Evolutionary conservation across 1,140 invertebrate genomes (phyloP).

Genomic region (Drosophila pallidifrons): DNA sequence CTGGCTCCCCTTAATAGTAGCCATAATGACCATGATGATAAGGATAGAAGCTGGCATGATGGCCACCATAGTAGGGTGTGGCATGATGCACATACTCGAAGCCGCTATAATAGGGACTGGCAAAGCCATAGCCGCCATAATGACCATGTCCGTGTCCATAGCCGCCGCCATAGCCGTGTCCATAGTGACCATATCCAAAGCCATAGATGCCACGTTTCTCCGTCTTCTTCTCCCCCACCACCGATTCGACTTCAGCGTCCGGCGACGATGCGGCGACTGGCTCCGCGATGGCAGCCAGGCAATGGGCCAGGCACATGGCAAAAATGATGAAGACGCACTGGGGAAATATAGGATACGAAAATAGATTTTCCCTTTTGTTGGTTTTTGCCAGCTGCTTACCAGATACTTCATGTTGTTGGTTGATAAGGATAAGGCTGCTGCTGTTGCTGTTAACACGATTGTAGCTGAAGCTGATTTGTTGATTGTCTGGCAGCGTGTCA

Average conservation of each 20-base stretch:
- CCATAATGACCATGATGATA: slow-evolving; percentile 76
- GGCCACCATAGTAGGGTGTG: slow-evolving; percentile 69
- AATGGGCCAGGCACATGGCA: slow-evolving; percentile 54
- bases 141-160: slow-evolving; percentile 53
- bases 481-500: slow-evolving; percentile 38
- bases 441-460: slow-evolving; percentile 29
- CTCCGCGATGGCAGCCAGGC: slow-evolving; percentile 64
- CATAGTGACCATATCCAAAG: slow-evolving; percentile 71
- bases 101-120: slow-evolving; percentile 69
- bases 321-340: slow-evolving; percentile 69
- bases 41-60: slow-evolving; percentile 68
- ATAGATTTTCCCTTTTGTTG: neutral
- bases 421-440: slow-evolving; percentile 10
- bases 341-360: slow-evolving; percentile 5
- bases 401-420: slow-evolving; percentile 64
- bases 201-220: slow-evolving; percentile 79
- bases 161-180: slow-evolving; percentile 57
- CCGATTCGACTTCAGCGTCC: slow-evolving; percentile 34
- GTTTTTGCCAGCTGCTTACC: slow-evolving; percentile 50
- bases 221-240: slow-evolving; percentile 70
- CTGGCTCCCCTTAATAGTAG: slow-evolving; percentile 54
- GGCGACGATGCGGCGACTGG: slow-evolving; percentile 35
- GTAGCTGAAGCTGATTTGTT: slow-evolving; percentile 60
- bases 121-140: slow-evolving; percentile 54
- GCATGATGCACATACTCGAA: slow-evolving; percentile 63